Evolutionary conservation across 53 echinoderm and acorn worm species (phyloP).

Genomic region (Hippasteria phrygiana): DNA sequence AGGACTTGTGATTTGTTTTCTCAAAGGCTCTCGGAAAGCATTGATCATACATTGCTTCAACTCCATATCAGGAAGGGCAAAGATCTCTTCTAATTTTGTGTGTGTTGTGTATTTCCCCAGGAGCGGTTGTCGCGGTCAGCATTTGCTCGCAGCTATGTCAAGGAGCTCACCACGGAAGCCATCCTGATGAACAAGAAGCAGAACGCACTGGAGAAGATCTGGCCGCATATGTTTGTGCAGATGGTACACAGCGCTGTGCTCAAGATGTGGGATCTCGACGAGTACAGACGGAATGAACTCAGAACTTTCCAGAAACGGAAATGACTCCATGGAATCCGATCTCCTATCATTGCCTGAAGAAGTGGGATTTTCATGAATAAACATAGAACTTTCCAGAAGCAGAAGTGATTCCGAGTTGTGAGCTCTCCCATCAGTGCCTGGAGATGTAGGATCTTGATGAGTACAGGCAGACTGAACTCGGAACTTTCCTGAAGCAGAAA

Average conservation of each 20-base stretch:
- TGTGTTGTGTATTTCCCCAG: slow-evolving; percentile 33
- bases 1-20: too few relatives aligned
- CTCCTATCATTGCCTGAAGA: too few relatives aligned
- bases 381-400: too few relatives aligned
- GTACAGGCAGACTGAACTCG: too few relatives aligned
- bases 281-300: slow-evolving; percentile 66
- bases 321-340: slow-evolving; percentile 15
- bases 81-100: not conserved
- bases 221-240: slow-evolving; percentile 87
- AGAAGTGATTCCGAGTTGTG: too few relatives aligned
- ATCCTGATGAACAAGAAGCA: slow-evolving; percentile 82
- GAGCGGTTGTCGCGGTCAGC: slow-evolving; percentile 66
- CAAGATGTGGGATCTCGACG: slow-evolving; percentile 83
- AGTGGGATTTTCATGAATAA: too few relatives aligned
- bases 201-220: slow-evolving; percentile 78
- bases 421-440: too few relatives aligned
- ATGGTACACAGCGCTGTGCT: slow-evolving; percentile 79
- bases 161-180: slow-evolving; percentile 81
- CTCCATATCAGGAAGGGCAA: too few relatives aligned
- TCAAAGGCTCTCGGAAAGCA: too few relatives aligned
- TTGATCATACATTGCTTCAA: too few relatives aligned
- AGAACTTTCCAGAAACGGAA: slow-evolving; percentile 72
- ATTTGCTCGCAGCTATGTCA: slow-evolving; percentile 80
- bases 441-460: too few relatives aligned
- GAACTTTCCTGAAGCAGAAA: not conserved